These are phyloP conservation scores for Plebejus argus DNA, from an alignment of 2,888 invertebrate genomes.

Conservation along the genomic window DNA sequence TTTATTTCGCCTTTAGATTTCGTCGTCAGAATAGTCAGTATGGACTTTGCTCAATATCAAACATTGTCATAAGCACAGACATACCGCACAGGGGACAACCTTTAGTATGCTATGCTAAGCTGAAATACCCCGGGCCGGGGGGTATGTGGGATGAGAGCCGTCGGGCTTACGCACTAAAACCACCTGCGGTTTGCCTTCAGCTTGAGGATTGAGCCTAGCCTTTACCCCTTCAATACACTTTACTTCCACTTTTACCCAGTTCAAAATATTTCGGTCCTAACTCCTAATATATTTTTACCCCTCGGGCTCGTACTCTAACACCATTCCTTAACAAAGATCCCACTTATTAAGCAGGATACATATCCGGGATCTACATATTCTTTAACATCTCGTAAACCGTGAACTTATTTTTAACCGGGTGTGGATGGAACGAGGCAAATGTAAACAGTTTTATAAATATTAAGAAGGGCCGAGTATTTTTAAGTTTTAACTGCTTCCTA, in stretches of 20 bases:
- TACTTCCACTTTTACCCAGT: neutral
- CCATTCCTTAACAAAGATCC: neutral
- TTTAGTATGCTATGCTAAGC: no score
- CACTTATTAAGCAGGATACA: conserved; percentile 8
- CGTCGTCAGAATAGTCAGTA: no score
- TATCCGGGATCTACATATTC: conserved; percentile 15
- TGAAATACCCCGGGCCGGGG: no score
- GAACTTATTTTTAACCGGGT: conserved; percentile 6
- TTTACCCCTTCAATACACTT: neutral
- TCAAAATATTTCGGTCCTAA: neutral
- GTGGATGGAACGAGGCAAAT: conserved; percentile 12
- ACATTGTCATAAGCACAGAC: no score
- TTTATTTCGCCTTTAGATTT: no score
- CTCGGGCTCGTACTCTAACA: no score
- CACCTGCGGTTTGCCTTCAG: no score
- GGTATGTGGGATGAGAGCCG: no score
- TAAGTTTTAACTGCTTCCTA: conserved; percentile 12
- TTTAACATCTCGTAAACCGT: conserved; percentile 24
- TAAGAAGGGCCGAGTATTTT: conserved; percentile 23
- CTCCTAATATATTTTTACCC: neutral
- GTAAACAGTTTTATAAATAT: conserved; percentile 17
- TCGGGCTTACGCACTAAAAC: no score
- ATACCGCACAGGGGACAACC: no score
- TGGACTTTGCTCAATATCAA: no score
- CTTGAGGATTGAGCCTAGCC: neutral